phyloP scores from a whole-genome alignment of 2,888 invertebrate genomes.

The Lamproptera curius region DNA sequence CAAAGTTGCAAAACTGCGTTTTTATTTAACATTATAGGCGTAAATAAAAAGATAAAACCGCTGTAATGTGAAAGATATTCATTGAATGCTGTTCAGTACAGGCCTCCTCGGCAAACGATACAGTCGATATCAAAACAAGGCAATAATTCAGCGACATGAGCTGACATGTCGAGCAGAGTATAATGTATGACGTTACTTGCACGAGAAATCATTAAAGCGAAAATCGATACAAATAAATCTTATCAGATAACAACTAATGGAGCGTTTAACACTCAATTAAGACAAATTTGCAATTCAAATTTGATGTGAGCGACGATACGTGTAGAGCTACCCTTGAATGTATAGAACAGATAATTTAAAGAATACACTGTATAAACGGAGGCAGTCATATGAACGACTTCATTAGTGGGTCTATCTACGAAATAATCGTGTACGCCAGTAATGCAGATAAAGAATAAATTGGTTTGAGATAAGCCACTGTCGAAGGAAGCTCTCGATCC shows the following conservation, averaged over 20 bases:
- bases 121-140: conserved; percentile 6
- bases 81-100: neutral
- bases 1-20: no score
- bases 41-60: no score
- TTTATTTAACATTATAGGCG: no score
- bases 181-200: conserved; percentile 26
- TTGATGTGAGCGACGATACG: conserved; percentile 40
- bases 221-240: conserved; percentile 48
- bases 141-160: neutral
- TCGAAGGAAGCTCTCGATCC: neutral
- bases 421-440: conserved; percentile 15
- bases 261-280: conserved; percentile 59
- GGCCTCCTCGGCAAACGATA: neutral
- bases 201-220: conserved; percentile 26
- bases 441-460: conserved; percentile 18
- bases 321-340: conserved; percentile 21
- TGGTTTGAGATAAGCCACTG: conserved; percentile 15
- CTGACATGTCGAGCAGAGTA: conserved; percentile 21
- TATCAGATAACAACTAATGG: conserved; percentile 44
- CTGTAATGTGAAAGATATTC: no score
- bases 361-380: neutral
- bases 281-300: conserved; percentile 49
- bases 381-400: conserved; percentile 14
- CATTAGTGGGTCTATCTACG: conserved; percentile 22
- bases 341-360: conserved; percentile 10